Evolutionary conservation across 2,888 invertebrate species (phyloP).

Genomic region (Podabrus alpinus): DNA sequence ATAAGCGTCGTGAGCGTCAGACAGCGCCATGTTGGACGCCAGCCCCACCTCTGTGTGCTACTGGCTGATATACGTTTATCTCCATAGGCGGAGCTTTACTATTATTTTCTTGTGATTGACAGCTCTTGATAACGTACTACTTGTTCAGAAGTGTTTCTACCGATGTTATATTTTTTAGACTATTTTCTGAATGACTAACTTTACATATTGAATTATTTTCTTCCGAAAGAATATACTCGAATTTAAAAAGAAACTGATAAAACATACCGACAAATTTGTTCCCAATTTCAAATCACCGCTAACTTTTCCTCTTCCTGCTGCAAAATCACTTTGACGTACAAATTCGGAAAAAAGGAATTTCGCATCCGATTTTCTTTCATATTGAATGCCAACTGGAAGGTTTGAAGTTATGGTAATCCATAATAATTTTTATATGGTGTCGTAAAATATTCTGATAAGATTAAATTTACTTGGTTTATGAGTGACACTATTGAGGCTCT

Average conservation of each 20-base stretch:
- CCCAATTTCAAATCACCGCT: background rate
- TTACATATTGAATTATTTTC: slow-evolving; percentile 32
- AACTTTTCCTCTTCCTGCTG: background rate
- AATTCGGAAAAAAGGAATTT: background rate
- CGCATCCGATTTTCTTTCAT: background rate
- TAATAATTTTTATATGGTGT: background rate
- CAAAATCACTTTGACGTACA: background rate
- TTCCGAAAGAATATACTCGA: background rate
- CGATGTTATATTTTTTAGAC: slow-evolving; percentile 27
- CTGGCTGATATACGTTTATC: slow-evolving; percentile 37
- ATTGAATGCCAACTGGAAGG: background rate
- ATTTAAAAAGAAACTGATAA: background rate
- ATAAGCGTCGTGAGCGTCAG: slow-evolving; percentile 30
- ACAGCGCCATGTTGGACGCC: slow-evolving; percentile 51
- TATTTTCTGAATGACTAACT: slow-evolving; percentile 39
- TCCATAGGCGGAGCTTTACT: slow-evolving; percentile 37
- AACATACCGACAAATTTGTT: background rate
- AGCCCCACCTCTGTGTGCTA: slow-evolving; percentile 44
- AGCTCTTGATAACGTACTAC: slow-evolving; percentile 43
- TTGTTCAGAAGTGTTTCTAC: slow-evolving; percentile 26
- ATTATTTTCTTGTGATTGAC: slow-evolving; percentile 49
- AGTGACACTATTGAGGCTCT: background rate
- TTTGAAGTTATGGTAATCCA: background rate
- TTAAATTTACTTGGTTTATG: background rate
- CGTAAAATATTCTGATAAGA: slow-evolving; percentile 4